Conservation (phyloP, 2,797 vertebrate species). For the Cyclura pinguis region DNA sequence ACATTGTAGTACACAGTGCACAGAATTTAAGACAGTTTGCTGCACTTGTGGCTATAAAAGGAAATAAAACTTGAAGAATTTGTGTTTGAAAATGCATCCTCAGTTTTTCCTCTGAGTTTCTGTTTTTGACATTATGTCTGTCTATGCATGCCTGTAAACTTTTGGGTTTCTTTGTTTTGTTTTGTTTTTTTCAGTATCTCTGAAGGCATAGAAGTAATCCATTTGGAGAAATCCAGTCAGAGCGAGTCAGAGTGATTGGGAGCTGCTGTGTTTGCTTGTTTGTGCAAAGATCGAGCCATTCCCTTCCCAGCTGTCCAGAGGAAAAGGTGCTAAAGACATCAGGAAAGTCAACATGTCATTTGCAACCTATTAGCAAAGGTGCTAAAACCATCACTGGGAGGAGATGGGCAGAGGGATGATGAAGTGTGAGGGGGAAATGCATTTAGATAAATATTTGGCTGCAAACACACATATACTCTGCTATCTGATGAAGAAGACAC, state of each 20-base stretch:
- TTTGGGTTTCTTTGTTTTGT: too few relatives aligned
- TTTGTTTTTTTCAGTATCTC: not conserved
- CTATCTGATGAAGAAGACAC: not conserved
- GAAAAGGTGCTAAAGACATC: constrained; percentile 36
- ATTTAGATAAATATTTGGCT: constrained; percentile 18
- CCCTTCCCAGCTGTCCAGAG: constrained; percentile 18
- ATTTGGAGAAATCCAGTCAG: not conserved
- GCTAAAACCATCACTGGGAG: constrained; percentile 38
- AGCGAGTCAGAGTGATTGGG: not conserved
- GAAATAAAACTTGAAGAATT: too few relatives aligned
- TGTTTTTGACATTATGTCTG: not conserved
- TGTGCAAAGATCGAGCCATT: constrained; percentile 17
- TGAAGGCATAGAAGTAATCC: not conserved
- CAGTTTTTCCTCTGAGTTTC: not conserved
- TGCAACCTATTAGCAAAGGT: constrained; percentile 42
- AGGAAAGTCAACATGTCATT: constrained; percentile 47
- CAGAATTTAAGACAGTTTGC: too few relatives aligned
- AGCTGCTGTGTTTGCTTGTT: constrained; percentile 19
- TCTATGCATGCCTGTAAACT: not conserved
- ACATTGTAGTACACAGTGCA: too few relatives aligned
- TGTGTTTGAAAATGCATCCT: too few relatives aligned
- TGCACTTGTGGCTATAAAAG: too few relatives aligned
- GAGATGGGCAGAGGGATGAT: constrained; percentile 20
- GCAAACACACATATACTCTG: not conserved
- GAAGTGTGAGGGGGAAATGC: not conserved